Evolutionary conservation across 2,888 invertebrate species (phyloP), one percentile per base, ranked within the genome.

Genomic region (Imbricaverruca yamaguchii): DNA sequence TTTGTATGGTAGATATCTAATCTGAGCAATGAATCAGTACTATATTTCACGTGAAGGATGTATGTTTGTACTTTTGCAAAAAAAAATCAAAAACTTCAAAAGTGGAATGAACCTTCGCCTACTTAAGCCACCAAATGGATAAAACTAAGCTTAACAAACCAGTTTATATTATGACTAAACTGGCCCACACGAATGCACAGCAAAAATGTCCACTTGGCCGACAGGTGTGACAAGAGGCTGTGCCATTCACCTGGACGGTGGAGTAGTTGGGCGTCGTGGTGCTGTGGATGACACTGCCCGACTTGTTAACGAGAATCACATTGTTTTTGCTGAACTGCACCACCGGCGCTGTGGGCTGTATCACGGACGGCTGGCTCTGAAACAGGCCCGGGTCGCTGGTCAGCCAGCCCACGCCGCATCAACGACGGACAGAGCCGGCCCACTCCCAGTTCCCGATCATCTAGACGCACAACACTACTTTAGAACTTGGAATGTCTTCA

Each of bases 281-380:
- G 83, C 95, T 95, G 88, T 96, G 96, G 86, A 96, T 96, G 82
- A 96, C 96, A 57, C 87, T 11, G 6, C 57, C 57, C 0, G 57
- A 57, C 12, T 59, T 95, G 87, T 93, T 93, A 86, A 95, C 92
- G 87, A 95, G 92, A 88, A 95, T 94, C 85, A 96, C 94, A 90
- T 94, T 94, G 86, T 93, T 93, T 90, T 95, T 95, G 84, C 93
- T 91, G 87, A 95, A 90, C 87, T 92, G 91, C 87, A 94, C 91
- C 85, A 93, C 91, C 87, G 93, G 94, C 9, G 94, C 92, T 84
- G 95, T 94, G 83, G 95, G 94, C 89, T 97, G 97, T 88, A 97
- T 97, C 81, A 97, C 97, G 84, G 96, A 96, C 87, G 96, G 96
- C 87, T 96, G 96, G 8, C 23, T 74, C 74, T 74, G 74, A 21